Evolutionary conservation across 1,140 invertebrate species (phyloP), one percentile per base, ranked within the genome.

Genomic region (Ceratitis capitata): DNA sequence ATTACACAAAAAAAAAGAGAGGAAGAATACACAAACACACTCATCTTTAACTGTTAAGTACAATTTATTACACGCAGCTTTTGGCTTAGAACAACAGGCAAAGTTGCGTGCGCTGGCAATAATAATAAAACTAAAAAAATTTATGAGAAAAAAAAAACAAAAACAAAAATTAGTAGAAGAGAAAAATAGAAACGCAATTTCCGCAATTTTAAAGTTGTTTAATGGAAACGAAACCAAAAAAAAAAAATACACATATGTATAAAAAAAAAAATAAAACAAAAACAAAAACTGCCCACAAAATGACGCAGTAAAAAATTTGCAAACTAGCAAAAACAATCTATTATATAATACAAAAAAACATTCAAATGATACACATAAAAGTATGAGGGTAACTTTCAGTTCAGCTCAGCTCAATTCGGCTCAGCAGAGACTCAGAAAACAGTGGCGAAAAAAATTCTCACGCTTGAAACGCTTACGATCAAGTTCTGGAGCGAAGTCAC

Each of bases 151-250:
- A 56, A 56, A 39, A 6, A 39, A 16, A 39, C 12, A 9, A n/a
- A 56, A 9, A 56, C 19, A 39, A 6, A 39, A 16, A 39, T 12
- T 39, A n/a, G 14, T 69, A 14, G 39, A 45, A 78, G n/a, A n/a
- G n/a, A n/a, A 78, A 78, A 26, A 45, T 78, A 78, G 39, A 78
- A 78, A 78, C 69, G 69, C 69, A 42, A 78, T 78, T 78, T 78
- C 69, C 69, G 69, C 69, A 78, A 78, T 78, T 78, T 78, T 45
- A 78, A 78, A 78, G 69, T 45, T 39, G 69, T 78, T 78, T 39
- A 47, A 45, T 45, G 69, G 16, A 78, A 61, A 61, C 5, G 16
- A 78, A 74, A 74, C 35, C 23, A 78, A 45, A n/a, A 19, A 23
- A 35, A 42, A 61, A 35, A 78, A 0, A 26, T 9, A 19, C 32